phyloP scores from a whole-genome alignment of 2,888 invertebrate genomes.

The Ischnus inquisitorius region DNA sequence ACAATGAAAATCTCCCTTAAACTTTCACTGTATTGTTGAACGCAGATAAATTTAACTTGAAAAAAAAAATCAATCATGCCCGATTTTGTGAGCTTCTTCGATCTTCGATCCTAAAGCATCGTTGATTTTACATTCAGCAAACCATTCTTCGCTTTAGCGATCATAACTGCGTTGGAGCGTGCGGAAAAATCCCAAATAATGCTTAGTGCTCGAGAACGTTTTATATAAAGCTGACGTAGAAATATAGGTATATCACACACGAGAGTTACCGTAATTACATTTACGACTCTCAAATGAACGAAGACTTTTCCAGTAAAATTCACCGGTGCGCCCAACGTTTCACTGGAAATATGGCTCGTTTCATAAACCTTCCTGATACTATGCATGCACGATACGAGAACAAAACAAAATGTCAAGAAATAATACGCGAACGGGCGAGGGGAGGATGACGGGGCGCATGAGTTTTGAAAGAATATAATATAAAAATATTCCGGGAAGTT shows the following conservation, averaged over 20 bases:
- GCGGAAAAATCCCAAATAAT: conserved; percentile 40
- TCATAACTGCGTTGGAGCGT: not conserved
- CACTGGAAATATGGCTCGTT: conserved; percentile 5
- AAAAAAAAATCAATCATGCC: conserved; percentile 3
- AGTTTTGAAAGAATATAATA: conserved; percentile 6
- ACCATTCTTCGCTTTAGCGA: not conserved
- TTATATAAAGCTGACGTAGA: not conserved
- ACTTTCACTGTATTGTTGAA: conserved; percentile 23
- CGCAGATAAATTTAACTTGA: conserved; percentile 14
- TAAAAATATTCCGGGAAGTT: conserved; percentile 18
- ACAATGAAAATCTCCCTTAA: conserved; percentile 44
- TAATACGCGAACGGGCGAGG: not conserved
- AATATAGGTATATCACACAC: not conserved
- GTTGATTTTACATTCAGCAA: not conserved
- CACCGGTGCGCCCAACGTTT: conserved; percentile 12
- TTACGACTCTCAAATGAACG: conserved; percentile 32
- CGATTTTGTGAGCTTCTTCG: not conserved
- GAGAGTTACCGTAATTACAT: not conserved
- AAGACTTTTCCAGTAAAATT: conserved; percentile 24
- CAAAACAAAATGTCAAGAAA: not conserved
- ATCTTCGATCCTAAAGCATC: not conserved
- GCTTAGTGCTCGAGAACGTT: not conserved
- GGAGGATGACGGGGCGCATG: not conserved
- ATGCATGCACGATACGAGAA: not conserved
- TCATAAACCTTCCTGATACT: conserved; percentile 1